phyloP scores from a whole-genome alignment of 1,140 invertebrate genomes.

The Drosophila ironensis region DNA sequence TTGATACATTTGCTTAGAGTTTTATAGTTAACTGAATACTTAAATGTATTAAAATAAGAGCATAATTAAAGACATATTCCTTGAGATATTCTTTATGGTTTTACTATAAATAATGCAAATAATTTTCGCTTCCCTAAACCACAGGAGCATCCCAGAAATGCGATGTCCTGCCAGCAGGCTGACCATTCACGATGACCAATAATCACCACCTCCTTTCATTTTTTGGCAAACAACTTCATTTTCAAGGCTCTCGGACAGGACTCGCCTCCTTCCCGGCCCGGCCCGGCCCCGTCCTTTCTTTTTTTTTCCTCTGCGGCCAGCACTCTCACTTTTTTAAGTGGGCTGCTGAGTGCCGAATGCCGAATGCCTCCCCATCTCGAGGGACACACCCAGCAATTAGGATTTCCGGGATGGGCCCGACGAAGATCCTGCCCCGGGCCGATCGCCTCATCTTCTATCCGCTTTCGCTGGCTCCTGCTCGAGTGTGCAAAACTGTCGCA shows the following conservation, averaged over 20 bases:
- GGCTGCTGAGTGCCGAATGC: conserved; percentile 32
- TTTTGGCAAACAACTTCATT: conserved; percentile 16
- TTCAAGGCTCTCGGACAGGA: background rate
- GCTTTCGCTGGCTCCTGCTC: background rate
- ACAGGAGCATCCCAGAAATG: background rate
- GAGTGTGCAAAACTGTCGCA: conserved; percentile 69
- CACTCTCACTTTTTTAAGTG: conserved; percentile 33
- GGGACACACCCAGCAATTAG: conserved; percentile 74
- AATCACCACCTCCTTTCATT: background rate
- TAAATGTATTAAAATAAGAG: too few species aligned
- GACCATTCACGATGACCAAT: background rate
- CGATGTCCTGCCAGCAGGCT: background rate
- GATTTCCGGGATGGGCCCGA: conserved; percentile 34
- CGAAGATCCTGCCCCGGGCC: conserved; percentile 18
- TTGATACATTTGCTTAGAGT: too few species aligned
- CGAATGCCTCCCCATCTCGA: conserved; percentile 22
- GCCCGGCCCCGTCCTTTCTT: background rate
- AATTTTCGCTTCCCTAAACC: too few species aligned
- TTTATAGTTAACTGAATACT: too few species aligned
- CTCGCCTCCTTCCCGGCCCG: too few species aligned
- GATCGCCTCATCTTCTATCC: too few species aligned
- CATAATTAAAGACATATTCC: too few species aligned
- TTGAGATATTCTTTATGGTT: too few species aligned
- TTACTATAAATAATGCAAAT: too few species aligned
- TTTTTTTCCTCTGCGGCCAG: background rate